Conservation (phyloP, 2,888 invertebrate genomes). For the Ormyrus thymus region DNA sequence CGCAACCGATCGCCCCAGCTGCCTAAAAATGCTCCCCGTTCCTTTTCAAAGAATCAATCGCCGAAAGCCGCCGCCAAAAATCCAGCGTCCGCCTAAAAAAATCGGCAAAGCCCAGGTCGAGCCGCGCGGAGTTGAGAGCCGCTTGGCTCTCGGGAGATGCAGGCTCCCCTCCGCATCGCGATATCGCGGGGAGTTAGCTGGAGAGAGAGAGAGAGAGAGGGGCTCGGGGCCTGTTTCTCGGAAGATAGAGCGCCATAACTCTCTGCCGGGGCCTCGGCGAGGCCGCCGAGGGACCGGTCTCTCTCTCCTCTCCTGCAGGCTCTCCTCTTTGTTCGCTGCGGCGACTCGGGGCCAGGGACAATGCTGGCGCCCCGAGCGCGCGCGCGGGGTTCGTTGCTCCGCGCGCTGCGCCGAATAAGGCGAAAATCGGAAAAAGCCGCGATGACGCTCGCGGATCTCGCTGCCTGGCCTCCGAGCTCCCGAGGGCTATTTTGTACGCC, state of each 20-base stretch:
- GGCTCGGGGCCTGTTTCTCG: slow-evolving; percentile 33
- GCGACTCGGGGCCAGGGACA: background rate
- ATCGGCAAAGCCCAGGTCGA: too few species aligned
- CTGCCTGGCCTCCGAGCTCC: background rate
- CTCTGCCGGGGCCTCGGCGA: background rate
- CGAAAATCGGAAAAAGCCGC: slow-evolving; percentile 11
- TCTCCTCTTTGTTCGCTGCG: slow-evolving; percentile 13
- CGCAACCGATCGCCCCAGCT: too few species aligned
- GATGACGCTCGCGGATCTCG: background rate
- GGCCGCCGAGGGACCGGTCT: background rate
- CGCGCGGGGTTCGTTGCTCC: background rate
- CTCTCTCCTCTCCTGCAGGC: background rate
- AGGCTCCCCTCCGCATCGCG: background rate
- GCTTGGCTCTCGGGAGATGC: background rate
- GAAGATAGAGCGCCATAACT: slow-evolving; percentile 39
- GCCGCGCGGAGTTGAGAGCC: too few species aligned
- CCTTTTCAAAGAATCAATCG: too few species aligned
- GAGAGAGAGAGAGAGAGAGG: background rate
- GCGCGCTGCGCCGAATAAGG: slow-evolving; percentile 19
- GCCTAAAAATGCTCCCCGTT: too few species aligned
- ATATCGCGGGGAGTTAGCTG: background rate
- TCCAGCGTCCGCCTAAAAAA: too few species aligned
- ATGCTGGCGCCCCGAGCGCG: background rate
- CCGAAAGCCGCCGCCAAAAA: too few species aligned
- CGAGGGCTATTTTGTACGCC: too few species aligned